Evolutionary conservation across 2,888 invertebrate genomes (phyloP), one percentile per base, ranked within the genome.

Genomic region (Rhodophaea formosa): DNA sequence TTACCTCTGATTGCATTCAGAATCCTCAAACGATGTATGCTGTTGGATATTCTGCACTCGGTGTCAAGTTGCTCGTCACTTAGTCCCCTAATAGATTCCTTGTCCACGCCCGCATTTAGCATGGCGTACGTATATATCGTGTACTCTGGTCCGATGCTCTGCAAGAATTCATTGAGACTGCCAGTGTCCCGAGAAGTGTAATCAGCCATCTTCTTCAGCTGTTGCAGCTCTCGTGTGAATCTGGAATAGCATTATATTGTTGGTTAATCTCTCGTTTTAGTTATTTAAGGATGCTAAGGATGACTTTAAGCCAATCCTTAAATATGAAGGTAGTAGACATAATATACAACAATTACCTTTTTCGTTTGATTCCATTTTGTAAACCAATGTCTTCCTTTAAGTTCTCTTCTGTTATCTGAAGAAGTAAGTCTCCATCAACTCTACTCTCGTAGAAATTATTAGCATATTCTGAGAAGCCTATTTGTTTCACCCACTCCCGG

Each of bases 401-500:
- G 91, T 98, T 98, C 57, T 96, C 96, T 84, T 98, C 99, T 8
- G 95, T 96, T 64, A 99, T 92, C 82, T 97, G 97, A 59, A 99
- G 90, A 63, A 99, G 89, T 55, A 99, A 92, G 92, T 99, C 99
- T 7, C 99, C 99, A 82, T 99, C 99, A 32, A 99, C 99, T 82
- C 97, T 94, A 75, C 98, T 97, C 57, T 96, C 96, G 47, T 95
- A 94, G 80, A 99, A 99, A 80, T 95, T 95, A 1, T 89, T 92
- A 2, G 96, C 95, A 71, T 95, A 97, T 75, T 96, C 95, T 14
- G 94, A 93, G 82, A 99, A 99, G 0, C 98, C 98, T 73, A 98
- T 98, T 93, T 99, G 99, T 79, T 97, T 97, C 0, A 99, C 97
- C 99, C 99, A 99, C 87, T 99, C 98, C 69, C 96, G 93, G 0